Evolutionary conservation across 2,113 vertebrate species (phyloP).

Genomic region (Alethe castanea): DNA sequence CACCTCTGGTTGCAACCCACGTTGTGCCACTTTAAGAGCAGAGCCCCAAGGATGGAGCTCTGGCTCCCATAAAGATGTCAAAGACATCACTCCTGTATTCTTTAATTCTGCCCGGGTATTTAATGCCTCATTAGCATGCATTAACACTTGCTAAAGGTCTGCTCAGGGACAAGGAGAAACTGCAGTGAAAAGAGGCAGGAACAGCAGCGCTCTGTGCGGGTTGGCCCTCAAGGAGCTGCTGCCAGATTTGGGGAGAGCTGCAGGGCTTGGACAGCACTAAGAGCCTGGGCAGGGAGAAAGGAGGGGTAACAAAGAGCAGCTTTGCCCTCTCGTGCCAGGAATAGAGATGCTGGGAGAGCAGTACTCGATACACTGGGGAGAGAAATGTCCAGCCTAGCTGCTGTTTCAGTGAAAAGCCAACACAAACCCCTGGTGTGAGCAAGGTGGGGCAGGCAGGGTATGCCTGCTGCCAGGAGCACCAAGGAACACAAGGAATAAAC

Average conservation of each 20-base stretch:
- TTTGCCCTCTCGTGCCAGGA: background rate
- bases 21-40: background rate
- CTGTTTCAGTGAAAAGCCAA: background rate
- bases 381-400: background rate
- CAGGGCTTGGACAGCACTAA: background rate
- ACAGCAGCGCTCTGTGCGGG: constrained; percentile 9
- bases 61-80: background rate
- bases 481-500: background rate
- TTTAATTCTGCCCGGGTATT: constrained; percentile 20
- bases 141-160: background rate
- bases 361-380: accelerated
- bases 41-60: background rate
- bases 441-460: background rate
- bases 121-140: constrained; percentile 61
- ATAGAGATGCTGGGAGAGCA: background rate
- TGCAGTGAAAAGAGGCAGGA: constrained; percentile 28
- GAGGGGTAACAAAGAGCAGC: background rate
- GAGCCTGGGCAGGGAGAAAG: background rate
- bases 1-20: accelerated
- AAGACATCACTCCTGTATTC: background rate
- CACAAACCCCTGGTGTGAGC: background rate
- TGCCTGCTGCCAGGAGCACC: background rate
- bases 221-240: background rate
- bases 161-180: background rate
- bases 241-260: constrained; percentile 23